Evolutionary conservation across 1,140 invertebrate species (phyloP).

Genomic region (Drosophila nebulosa): DNA sequence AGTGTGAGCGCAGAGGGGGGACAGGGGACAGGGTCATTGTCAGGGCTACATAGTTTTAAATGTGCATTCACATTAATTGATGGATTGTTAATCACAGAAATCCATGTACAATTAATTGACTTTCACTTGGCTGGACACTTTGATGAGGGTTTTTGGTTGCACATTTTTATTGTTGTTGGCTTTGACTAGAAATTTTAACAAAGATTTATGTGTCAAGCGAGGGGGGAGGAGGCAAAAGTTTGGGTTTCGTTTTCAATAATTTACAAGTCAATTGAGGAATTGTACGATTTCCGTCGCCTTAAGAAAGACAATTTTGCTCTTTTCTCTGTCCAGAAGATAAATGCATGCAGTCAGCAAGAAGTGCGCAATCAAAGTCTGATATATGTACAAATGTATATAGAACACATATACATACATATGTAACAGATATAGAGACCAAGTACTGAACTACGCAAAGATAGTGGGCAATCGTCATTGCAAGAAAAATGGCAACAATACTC

Average conservation of each 20-base stretch:
- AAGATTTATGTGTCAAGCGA: slow-evolving; percentile 57
- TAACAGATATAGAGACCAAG: neutral
- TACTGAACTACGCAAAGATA: neutral
- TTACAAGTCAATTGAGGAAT: slow-evolving; percentile 69
- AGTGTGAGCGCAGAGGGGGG: neutral
- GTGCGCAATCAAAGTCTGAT: neutral
- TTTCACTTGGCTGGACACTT: slow-evolving; percentile 10
- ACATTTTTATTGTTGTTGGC: slow-evolving; percentile 3
- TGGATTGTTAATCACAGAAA: neutral
- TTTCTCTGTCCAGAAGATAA: neutral
- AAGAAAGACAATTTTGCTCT: slow-evolving; percentile 10
- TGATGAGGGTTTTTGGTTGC: slow-evolving; percentile 35
- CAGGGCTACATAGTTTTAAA: neutral
- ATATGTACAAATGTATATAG: neutral
- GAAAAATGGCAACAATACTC: neutral
- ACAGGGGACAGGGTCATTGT: neutral
- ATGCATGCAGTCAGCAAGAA: neutral
- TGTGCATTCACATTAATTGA: neutral
- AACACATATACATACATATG: neutral
- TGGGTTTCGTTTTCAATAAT: slow-evolving; percentile 34
- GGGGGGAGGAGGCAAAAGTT: slow-evolving; percentile 1
- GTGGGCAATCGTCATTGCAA: neutral
- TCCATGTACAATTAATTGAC: neutral
- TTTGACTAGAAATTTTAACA: slow-evolving; percentile 64
- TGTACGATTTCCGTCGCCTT: slow-evolving; percentile 62